Base-by-base conservation (phyloP, 2,797 vertebrate species). In the Melanitta fusca region DNA sequence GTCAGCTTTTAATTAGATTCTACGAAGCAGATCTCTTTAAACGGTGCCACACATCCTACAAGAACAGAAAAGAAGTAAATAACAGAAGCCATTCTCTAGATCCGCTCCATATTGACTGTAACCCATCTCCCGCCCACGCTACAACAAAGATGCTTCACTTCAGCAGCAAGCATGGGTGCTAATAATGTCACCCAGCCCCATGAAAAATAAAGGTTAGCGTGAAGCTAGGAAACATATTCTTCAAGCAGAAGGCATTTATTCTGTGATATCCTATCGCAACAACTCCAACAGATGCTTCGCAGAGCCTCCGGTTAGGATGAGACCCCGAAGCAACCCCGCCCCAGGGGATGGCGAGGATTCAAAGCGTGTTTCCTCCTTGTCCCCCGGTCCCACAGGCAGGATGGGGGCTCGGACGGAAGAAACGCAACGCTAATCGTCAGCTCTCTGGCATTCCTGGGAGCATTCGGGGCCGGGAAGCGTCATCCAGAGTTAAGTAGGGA, bases 31-130 rank as follows among this genome's bases (percentile, higher is more conserved):
- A 54, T 93, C 82, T 89, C 38, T 39, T 65, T 65, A 81, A 87
- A 84, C 1, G 2, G 80, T 80, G 74, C 93, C 88, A 82, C 47
- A 3, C 34, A n/a, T 84, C 71, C 80, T 77, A 51, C 70, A 54
- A 85, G 91, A 94, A 92, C 70, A 60, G 85, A 73, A 66, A 79
- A 85, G 45, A 88, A 95, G 86, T 91, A 96, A 96, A 85, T 93
- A 96, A 95, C 91, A 96, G 89, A 94, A 96, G 89, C 70, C 85
- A 90, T 84, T 93, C 95, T 88, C 74, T 77, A 84, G 89, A 62
- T 81, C 80, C 73, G 92, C 77, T 96, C 94, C 95, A 80, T 90
- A 91, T 86, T 95, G 95, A 94, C 7, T 41, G 70, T 88, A 93
- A 89, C 89, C 95, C 78, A 38, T 92, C 66, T 94, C 80, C 92